phyloP scores from a whole-genome alignment of 53 echinoderm and acorn worm species.

The Paracentrotus lividus region DNA sequence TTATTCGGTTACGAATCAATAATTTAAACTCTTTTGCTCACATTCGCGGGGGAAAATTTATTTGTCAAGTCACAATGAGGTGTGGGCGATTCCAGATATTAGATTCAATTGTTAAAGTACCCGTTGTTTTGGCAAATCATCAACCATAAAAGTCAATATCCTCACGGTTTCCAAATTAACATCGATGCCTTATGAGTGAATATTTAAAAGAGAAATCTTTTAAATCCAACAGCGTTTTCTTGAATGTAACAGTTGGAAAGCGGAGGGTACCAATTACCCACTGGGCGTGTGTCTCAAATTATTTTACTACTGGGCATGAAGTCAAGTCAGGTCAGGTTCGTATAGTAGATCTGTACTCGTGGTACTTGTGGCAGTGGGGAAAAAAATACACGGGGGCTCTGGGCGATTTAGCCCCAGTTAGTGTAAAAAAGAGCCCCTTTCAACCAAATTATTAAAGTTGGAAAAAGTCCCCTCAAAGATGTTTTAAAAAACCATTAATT shows the following conservation, averaged over 20 bases:
- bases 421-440: no score
- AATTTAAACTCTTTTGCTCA: not conserved
- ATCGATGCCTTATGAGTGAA: not conserved
- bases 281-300: not conserved
- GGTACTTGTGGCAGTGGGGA: no score
- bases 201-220: not conserved
- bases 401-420: no score
- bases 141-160: constrained; percentile 24
- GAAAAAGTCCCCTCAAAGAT: no score
- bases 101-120: not conserved
- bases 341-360: no score
- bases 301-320: not conserved
- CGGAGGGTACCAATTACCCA: constrained; percentile 30
- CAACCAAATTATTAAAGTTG: no score
- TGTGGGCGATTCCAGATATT: constrained; percentile 11
- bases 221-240: constrained; percentile 10
- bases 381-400: no score
- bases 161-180: not conserved
- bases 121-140: constrained; percentile 39
- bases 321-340: no score
- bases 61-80: constrained; percentile 27
- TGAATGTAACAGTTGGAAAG: not conserved
- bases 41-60: not conserved
- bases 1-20: no score
- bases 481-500: no score